These are phyloP conservation scores for Dipodomys stephensi DNA, from an alignment of 2,113 vertebrate species.

Conservation along the genomic window DNA sequence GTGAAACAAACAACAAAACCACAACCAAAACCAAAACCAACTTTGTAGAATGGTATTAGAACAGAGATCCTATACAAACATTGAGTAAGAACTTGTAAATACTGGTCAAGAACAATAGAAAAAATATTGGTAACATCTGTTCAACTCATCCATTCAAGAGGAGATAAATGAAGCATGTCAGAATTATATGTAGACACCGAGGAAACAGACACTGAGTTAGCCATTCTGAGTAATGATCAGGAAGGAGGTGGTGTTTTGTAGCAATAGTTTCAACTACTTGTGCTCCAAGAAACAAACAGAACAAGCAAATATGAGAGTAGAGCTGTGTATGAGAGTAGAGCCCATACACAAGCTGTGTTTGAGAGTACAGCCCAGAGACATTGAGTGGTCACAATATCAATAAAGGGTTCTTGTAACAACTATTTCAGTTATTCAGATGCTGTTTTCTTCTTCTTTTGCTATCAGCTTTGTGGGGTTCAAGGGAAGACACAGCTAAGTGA, in stretches of 20 bases:
- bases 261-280: not conserved
- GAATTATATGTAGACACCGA: conserved; percentile 5
- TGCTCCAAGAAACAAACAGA: conserved; percentile 17
- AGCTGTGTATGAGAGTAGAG: not conserved
- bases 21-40: not conserved
- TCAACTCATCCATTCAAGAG: not conserved
- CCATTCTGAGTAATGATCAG: not conserved
- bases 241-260: not conserved
- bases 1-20: not conserved
- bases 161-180: conserved; percentile 11
- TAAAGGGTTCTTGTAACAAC: not conserved
- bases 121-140: not conserved
- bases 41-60: not conserved
- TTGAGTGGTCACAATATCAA: not conserved
- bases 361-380: not conserved
- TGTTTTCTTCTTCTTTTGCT: not conserved
- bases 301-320: not conserved
- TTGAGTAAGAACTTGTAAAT: not conserved
- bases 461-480: conserved; percentile 18
- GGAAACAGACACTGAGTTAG: not conserved
- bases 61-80: not conserved
- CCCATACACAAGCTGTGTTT: not conserved
- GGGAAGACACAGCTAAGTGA: not conserved
- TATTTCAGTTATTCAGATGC: not conserved
- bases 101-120: not conserved